These are phyloP conservation scores for Plebejus melissa DNA, from an alignment of 2,888 invertebrate genomes.

Conservation along the genomic window DNA sequence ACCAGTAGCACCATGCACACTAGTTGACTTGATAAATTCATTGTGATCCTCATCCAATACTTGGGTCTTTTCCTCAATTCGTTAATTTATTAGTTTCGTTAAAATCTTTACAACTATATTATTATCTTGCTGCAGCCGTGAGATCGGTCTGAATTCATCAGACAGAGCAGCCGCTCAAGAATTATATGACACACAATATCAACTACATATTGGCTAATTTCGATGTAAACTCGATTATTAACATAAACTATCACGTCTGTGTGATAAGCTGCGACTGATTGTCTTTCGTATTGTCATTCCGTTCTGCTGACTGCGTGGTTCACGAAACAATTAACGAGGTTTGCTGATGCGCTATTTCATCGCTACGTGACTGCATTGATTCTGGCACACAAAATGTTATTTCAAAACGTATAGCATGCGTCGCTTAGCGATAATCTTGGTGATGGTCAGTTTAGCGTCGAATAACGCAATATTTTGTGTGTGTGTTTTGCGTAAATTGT, in stretches of 20 bases:
- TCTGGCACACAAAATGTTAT: conserved; percentile 42
- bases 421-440: conserved; percentile 50
- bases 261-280: conserved; percentile 29
- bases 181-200: background rate
- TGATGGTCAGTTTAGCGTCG: conserved; percentile 48
- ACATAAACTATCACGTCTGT: conserved; percentile 27
- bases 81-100: background rate
- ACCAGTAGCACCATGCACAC: conserved; percentile 44
- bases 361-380: conserved; percentile 46
- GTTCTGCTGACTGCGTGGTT: conserved; percentile 34
- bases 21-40: conserved; percentile 55
- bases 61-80: conserved; percentile 39
- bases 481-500: conserved; percentile 20
- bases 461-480: conserved; percentile 28
- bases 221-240: conserved; percentile 24
- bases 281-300: conserved; percentile 2
- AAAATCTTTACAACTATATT: background rate
- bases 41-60: conserved; percentile 44
- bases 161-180: background rate
- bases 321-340: conserved; percentile 35
- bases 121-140: background rate
- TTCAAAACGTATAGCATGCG: conserved; percentile 50
- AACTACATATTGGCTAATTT: conserved; percentile 55
- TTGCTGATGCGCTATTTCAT: conserved; percentile 36
- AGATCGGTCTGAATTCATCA: background rate